Evolutionary conservation across 1,140 invertebrate genomes (phyloP), one percentile per base, ranked within the genome.

Genomic region (Pygmarrhopalites habei): DNA sequence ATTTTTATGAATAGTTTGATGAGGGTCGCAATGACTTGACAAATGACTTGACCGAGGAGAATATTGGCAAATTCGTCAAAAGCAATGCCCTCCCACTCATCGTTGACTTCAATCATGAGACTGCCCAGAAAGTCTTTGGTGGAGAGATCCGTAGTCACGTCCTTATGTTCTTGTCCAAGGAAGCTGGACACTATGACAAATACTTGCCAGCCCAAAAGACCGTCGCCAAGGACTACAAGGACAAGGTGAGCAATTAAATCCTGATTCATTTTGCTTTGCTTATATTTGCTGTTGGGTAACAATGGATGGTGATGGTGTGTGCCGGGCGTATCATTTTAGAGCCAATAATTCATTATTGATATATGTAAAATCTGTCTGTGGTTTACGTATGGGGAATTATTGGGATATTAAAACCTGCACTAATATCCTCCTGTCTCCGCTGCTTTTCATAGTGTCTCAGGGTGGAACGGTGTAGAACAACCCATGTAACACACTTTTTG

Each of bases 31-130:
- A 83, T 69, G 84, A 86, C 46, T 93, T 86, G 72, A 85, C 87
- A 0, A 89, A 82, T 28, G 86, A 89, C 71, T 70, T 85, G 17
- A 80, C 79, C 60, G 83, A 85, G 64, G 83, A 85, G 49, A 76
- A 77, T 35, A 74, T 99, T 51, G 87, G 86, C 75, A 85, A 86
- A 69, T 99, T 98, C 81, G 83, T 98, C 63, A 78, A 82, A 66
- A 78, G 85, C 19, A 86, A 98, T 73, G 85, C 89, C 62, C 79
- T 99, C 72, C 95, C 97, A 53, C 77, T 95, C 49, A 86, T 99
- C 71, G 88, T 97, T 58, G 95, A 99, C 77, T 99, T 99, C 81
- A 98, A 92, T 69, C 94, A 96, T 72, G 90, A 96, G 76, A 96
- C 91, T 32, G 96, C 94, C 4, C 86, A 89, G 70, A 98, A 98